Conservation (phyloP, 2,113 vertebrate species). For the Syngnathus typhle region DNA sequence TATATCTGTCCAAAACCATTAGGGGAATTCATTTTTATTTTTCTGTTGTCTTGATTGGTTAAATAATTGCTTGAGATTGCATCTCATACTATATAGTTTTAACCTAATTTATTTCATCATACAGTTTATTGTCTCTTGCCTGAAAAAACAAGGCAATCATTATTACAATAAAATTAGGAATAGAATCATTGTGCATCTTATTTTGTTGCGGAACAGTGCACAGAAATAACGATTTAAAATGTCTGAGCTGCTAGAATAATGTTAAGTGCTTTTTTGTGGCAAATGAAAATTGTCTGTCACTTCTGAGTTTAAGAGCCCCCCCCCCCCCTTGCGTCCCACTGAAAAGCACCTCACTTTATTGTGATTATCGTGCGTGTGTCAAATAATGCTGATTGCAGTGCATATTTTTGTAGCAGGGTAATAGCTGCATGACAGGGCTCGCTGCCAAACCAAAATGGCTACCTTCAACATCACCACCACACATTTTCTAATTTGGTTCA, state of each 20-base stretch:
- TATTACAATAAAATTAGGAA: constrained; percentile 2
- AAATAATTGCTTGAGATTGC: neutral
- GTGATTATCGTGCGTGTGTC: constrained; percentile 19
- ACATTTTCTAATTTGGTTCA: constrained; percentile 42
- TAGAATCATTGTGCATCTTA: neutral
- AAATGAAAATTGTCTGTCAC: constrained; percentile 3
- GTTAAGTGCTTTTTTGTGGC: neutral
- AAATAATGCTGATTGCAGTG: constrained; percentile 26
- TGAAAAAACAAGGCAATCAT: constrained; percentile 6
- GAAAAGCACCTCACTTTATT: constrained; percentile 1
- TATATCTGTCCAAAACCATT: constrained; percentile 33
- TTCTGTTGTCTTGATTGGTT: constrained; percentile 30
- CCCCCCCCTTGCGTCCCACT: neutral
- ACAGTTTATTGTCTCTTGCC: neutral
- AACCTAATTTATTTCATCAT: neutral
- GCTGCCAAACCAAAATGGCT: constrained; percentile 41
- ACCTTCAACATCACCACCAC: constrained; percentile 36
- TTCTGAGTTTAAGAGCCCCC: neutral
- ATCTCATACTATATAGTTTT: neutral
- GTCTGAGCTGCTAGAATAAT: neutral
- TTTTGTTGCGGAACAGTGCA: neutral
- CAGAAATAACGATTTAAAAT: constrained; percentile 9
- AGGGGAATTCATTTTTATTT: constrained; percentile 29
- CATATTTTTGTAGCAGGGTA: constrained; percentile 20
- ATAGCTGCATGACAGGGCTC: constrained; percentile 22